Evolutionary conservation across 1,140 invertebrate species (phyloP).

Genomic region (Chionoecetes opilio): DNA sequence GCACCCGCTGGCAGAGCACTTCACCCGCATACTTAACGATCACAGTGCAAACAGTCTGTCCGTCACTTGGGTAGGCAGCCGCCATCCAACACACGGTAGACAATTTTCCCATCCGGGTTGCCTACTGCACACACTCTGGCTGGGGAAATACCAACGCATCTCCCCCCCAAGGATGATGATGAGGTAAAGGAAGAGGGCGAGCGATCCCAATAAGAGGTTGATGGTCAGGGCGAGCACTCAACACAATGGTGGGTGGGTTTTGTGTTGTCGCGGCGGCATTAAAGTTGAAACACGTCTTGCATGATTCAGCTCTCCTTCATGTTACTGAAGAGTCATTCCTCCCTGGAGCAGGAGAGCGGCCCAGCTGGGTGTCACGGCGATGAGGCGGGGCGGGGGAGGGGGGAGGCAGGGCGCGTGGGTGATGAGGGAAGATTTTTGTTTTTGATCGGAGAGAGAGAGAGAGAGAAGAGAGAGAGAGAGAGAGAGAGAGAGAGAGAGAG

Average conservation of each 20-base stretch:
- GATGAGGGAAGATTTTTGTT: not conserved
- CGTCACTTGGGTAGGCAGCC: not conserved
- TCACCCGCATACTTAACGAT: not conserved
- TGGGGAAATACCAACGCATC: not conserved
- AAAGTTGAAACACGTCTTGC: conserved; percentile 28
- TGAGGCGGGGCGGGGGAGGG: not conserved
- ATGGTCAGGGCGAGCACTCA: not conserved
- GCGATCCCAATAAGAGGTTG: not conserved
- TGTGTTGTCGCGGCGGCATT: conserved; percentile 24
- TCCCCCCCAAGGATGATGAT: not conserved
- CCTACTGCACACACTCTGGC: not conserved
- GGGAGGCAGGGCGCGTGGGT: too few species aligned
- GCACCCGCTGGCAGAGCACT: not conserved
- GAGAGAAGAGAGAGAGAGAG: conserved; percentile 21
- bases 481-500: conserved; percentile 34
- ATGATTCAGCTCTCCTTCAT: conserved; percentile 9
- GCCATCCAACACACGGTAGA: not conserved
- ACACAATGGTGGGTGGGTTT: not conserved
- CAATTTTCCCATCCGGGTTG: not conserved
- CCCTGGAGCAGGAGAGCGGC: conserved; percentile 5
- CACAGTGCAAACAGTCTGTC: not conserved
- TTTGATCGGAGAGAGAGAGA: conserved; percentile 1
- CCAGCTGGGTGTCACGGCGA: not conserved
- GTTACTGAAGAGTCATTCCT: conserved; percentile 29
- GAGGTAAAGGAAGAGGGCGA: not conserved